Evolutionary conservation across 2,888 invertebrate genomes (phyloP), one percentile per base, ranked within the genome.

Genomic region (Diadegma fenestrale): DNA sequence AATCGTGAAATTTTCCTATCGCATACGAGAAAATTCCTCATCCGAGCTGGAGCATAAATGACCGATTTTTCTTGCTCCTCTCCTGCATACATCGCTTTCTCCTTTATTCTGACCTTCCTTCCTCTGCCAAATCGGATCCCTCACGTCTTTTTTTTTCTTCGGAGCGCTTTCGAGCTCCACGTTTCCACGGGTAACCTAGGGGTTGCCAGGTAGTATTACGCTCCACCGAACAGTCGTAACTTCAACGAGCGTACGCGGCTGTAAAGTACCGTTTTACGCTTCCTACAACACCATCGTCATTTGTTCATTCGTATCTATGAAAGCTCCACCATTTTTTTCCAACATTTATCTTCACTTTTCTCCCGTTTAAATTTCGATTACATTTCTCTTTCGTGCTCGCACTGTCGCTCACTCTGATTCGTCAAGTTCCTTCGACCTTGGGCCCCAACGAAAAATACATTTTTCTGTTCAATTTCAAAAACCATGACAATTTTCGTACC

Each of bases 171-270:
- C 64, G 69, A 54, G 45, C 54, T 73, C 73, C 7, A 14, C 75
- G 26, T 69, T 79, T 68, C 48, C 51, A 26, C 43, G 12, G 68
- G 61, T 41, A 63, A 66, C 63, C 14, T 68, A 30, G 43, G n/a
- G 48, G 33, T 68, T 19, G 33, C 54, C 43, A 26, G 17, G 41
- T 58, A 43, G 33, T 63, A 72, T 45, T 78, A 72, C 66, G 66
- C 19, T 33, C 64, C 33, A 17, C 58, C 58, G 48, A 61, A 68
- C 72, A 22, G 45, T 75, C 82, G 64, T 83, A 78, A 82, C 73
- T 79, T 14, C 26, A 30, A 48, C 58, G 72, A 68, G 54, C 30
- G 66, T n/a, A 75, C 63, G 51, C n/a, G 45, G 54, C 58, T 41
- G 41, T 76, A 77, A 71, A 63, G 66, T 61, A 63, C 68, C 68